These are phyloP conservation scores for Zootoca vivipara DNA, from an alignment of 2,113 vertebrate species.

Conservation along the genomic window DNA sequence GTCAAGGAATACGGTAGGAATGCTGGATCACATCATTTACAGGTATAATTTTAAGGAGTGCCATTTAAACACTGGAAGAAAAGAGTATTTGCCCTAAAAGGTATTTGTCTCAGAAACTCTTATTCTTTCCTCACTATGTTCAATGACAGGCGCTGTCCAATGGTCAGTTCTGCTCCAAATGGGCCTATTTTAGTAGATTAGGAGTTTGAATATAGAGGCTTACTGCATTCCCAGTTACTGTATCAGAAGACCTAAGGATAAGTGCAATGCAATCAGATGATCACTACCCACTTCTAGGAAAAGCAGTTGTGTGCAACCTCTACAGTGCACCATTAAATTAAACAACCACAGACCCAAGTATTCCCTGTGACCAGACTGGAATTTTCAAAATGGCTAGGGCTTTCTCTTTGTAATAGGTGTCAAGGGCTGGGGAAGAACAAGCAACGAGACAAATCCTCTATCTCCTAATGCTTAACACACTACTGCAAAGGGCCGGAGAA, in stretches of 20 bases:
- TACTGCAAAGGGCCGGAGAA: background rate
- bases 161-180: background rate
- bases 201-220: background rate
- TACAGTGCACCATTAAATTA: background rate
- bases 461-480: background rate
- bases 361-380: background rate
- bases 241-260: background rate
- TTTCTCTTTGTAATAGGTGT: background rate
- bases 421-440: background rate
- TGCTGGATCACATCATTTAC: background rate
- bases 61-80: background rate
- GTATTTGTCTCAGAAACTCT: background rate
- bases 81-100: background rate
- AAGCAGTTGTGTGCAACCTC: background rate
- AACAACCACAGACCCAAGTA: background rate
- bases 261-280: background rate
- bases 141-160: background rate
- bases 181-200: background rate
- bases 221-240: background rate
- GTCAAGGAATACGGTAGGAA: background rate
- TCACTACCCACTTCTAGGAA: background rate
- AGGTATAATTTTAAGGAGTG: background rate
- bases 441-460: background rate
- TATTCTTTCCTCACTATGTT: background rate
- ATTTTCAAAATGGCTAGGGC: background rate